Evolutionary conservation across 1,140 invertebrate species (phyloP), one percentile per base, ranked within the genome.

Genomic region (Apolygus lucorum): DNA sequence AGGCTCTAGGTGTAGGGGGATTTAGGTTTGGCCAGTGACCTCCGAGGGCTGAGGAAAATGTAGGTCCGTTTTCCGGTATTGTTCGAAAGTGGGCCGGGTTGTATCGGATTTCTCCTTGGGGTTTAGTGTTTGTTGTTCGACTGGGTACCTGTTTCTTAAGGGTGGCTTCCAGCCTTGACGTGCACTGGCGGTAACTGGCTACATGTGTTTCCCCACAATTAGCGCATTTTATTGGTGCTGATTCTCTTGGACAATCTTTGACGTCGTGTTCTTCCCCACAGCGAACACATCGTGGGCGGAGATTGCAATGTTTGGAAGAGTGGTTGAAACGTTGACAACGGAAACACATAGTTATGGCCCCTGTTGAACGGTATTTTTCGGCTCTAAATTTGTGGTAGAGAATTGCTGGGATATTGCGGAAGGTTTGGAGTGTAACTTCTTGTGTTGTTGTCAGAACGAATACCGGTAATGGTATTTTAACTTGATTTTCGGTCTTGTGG

Each of bases 131-230:
- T 42, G 34, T 42, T 42, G 34, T 42, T 17, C 34, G 34, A 21
- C 22, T 11, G 11, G 8, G 2, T 59, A 24, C 54, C 54, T 59
- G 54, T 4, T 21, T 4, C 22, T 22, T 8, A 21, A 59, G 54
- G 4, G 54, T 59, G 8, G 54, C 54, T 13, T 59, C 54, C 54
- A 59, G 8, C 13, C 54, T 8, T 4, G 54, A 59, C 54, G 8
- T 8, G 22, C 54, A 59, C 22, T 59, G 54, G 13, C 54, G 54
- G 54, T 11, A 59, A 59, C 54, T 59, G 54, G 54, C 54, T 13
- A 59, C 54, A 24, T 59, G 54, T 4, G 8, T 22, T 11, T 21
- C 54, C 4, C 54, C 54, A 22, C 54, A 59, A 59, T 59, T 59
- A n/a, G 4, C 54, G 22, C 54, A 59, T 4, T 21, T 8, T 4